A percentile compares a stretch with the other conserved stretches of the same genome.
phyloP scores from a whole-genome alignment of 2,797 vertebrate species.

The Alcedo atthis region DNA sequence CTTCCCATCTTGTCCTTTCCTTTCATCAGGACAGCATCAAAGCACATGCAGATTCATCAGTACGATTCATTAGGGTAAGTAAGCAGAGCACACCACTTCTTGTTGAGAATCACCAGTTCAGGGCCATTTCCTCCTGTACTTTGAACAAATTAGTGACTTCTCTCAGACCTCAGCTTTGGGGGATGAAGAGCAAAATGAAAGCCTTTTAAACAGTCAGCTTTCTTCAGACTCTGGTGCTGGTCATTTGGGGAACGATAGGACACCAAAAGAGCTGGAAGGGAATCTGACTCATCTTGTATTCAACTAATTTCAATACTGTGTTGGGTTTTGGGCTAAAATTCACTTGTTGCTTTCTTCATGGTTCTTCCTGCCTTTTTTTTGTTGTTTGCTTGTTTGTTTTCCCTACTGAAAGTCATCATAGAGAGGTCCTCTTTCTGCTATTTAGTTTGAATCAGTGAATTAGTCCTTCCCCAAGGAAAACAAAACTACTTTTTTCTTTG shows the following conservation, averaged over 20 bases:
- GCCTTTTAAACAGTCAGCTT: not conserved
- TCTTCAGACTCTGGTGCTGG: not conserved
- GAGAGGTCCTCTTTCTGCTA: not conserved
- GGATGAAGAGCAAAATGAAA: not conserved
- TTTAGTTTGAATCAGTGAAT: not conserved
- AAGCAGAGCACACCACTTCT: not conserved
- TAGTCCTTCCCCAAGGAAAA: not conserved
- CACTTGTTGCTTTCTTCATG: not conserved
- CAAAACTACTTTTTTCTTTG: not conserved
- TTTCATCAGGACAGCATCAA: not conserved
- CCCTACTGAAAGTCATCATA: not conserved
- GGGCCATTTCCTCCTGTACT: not conserved
- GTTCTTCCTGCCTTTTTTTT: not conserved
- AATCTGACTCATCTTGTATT: not conserved
- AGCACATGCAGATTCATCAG: not conserved
- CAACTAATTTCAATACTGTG: not conserved
- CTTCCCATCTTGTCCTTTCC: not conserved
- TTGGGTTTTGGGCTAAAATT: not conserved
- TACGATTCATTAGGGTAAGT: not conserved
- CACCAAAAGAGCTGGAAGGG: not conserved
- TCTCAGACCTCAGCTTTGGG: not conserved
- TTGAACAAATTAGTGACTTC: not conserved
- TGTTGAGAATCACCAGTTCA: accelerated
- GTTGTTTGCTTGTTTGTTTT: not conserved
- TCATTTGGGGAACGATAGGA: not conserved